Conservation (phyloP, 23 tunicate species). For the Botrylloides violaceus region DNA sequence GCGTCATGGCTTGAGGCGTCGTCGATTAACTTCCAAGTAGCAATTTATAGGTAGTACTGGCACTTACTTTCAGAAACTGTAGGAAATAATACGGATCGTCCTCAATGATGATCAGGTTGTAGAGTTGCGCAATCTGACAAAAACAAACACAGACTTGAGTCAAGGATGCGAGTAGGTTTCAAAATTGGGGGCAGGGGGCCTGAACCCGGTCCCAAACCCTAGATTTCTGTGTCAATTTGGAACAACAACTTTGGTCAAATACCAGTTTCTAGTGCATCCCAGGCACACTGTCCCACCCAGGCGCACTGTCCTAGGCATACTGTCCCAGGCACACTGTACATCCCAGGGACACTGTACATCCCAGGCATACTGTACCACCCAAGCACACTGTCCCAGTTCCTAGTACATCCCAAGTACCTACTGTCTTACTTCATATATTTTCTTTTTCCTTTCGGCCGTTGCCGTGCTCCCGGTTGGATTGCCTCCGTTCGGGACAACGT, state of each 20-base stretch:
- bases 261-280: too few relatives aligned
- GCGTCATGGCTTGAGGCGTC: too few relatives aligned
- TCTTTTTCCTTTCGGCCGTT: conserved; percentile 49
- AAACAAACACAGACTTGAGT: too few relatives aligned
- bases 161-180: too few relatives aligned
- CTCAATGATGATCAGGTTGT: conserved; percentile 74
- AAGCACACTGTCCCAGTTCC: too few relatives aligned
- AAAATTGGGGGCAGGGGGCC: background rate
- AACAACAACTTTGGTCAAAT: background rate
- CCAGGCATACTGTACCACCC: too few relatives aligned
- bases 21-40: too few relatives aligned
- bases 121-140: conserved; percentile 68
- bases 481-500: conserved; percentile 72
- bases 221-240: background rate
- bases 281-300: too few relatives aligned
- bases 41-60: background rate
- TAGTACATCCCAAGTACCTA: too few relatives aligned
- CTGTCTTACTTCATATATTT: conserved; percentile 63
- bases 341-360: too few relatives aligned
- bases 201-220: background rate
- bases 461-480: conserved; percentile 93
- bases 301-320: too few relatives aligned
- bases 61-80: conserved; percentile 33
- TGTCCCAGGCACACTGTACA: too few relatives aligned
- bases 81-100: conserved; percentile 92